Conservation (phyloP, 2,888 invertebrate genomes). For the Agonopterix arenella region DNA sequence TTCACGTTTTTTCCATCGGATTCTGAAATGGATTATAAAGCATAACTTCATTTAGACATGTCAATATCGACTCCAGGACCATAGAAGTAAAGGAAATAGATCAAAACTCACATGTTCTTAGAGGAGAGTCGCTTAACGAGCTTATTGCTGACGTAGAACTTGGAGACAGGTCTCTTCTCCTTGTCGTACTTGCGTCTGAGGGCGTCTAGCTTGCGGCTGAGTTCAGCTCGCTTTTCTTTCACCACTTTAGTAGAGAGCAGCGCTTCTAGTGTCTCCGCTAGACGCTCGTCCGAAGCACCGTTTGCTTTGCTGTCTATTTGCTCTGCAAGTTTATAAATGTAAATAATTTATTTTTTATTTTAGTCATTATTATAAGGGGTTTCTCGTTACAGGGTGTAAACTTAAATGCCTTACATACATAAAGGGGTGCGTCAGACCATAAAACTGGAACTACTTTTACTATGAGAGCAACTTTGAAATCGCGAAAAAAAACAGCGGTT, state of each 20-base stretch:
- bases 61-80: neutral
- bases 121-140: conserved; percentile 86
- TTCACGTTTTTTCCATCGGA: too few relatives aligned
- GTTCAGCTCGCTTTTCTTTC: conserved; percentile 87
- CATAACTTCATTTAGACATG: neutral
- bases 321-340: conserved; percentile 20
- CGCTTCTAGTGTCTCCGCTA: conserved; percentile 87
- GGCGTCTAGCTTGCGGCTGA: conserved; percentile 92
- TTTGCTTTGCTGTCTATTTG: conserved; percentile 34
- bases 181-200: conserved; percentile 90
- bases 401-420: too few relatives aligned
- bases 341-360: too few relatives aligned
- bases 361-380: too few relatives aligned
- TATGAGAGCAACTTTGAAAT: too few relatives aligned
- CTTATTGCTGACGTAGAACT: conserved; percentile 85
- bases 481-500: too few relatives aligned
- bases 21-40: neutral
- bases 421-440: too few relatives aligned
- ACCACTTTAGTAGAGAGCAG: conserved; percentile 89
- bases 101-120: conserved; percentile 83
- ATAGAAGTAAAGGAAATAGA: too few relatives aligned
- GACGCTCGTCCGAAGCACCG: conserved; percentile 75
- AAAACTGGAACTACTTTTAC: too few relatives aligned
- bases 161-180: conserved; percentile 81
- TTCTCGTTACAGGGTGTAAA: too few relatives aligned